Base-by-base conservation (phyloP, 1,140 invertebrate genomes). In the Cotesia chilonis region DNA sequence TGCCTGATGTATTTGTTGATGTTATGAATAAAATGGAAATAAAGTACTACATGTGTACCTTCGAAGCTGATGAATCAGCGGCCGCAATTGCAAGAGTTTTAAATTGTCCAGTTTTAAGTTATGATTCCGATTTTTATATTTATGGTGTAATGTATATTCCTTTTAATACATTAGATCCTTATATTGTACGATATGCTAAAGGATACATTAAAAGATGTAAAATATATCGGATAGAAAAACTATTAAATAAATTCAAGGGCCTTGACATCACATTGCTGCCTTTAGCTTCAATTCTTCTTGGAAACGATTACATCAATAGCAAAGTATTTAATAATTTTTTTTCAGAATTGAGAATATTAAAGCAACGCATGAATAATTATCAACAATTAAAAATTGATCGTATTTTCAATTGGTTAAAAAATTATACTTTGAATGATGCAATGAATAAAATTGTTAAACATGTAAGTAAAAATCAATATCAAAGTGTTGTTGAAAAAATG, bases 111-210 rank as follows among this genome's bases (percentile, higher is more conserved):
- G 91, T 97, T 9, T 78, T 98, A 0, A 96, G 94, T 80, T 93
- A 92, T 76, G 96, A 98, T 84, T 97, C 95, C 1, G 96, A 98
- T 88, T 98, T 96, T 87, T 96, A 92, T 81, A 92, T 97, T 66
- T 95, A 93, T 84, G 92, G 94, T 85, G 89, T 95, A 1, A 80
- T 90, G 3, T 96, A 96, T 79, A 93, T 97, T 72, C 93, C 94
- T 0, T 91, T 95, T 60, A 88, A 91, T 68, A 92, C 90, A 54
- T 81, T 95, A 0, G 88, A 91, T 37, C 79, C 75, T 12, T 52
- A 78, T 55, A 37, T 82, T 36, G 36, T 75, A 0, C 73, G 64
- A 69, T 78, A 74, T 36, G 77, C 72, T 2, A 55, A 75, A 4
- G 79, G 78, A 7, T 84, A 79, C 35, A 72, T 81, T 6, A 84